Base-by-base conservation (phyloP, 2,113 vertebrate species). In the Lepus timidus region DNA sequence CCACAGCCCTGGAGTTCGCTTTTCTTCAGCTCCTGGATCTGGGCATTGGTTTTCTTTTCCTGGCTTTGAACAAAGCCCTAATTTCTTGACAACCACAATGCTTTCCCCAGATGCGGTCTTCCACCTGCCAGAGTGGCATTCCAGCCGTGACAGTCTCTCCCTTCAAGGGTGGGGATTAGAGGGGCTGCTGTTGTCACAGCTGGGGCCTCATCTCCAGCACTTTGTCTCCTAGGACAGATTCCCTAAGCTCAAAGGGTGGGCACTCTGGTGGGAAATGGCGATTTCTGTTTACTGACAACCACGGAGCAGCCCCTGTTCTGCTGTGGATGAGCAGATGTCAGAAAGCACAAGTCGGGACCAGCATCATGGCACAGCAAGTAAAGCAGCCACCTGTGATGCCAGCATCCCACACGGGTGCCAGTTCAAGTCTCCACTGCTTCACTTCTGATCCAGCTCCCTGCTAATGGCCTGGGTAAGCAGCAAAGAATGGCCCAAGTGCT, bases 61-160 rank as follows among this genome's bases (percentile, higher is more conserved):
- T 70, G 33, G 65, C 55, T 86, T 94, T 81, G 90, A 96, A 93
- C 92, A 96, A 95, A 94, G 65, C 52, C 79, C 90, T 92, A 79
- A 94, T 95, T 97, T 92, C 58, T 64, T 79, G 22, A 90, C 75
- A 91, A 14, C 49, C 75, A 49, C 67, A 90, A 89, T n/a, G 27
- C 58, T 65, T 29, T 74, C 74, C 68, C 75, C 17, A 33, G 36
- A 58, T 20, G 58, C 55, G 61, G 65, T 49, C 91, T 71, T 78
- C 78, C 31, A 23, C 33, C 10, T 20, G 74, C 51, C 27, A 25
- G 61, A 27, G 70, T 20, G 67, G 62, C 14, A 20, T 61, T 20
- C 8, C 0, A 4, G 25, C 58, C 3, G 0, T 7, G n/a, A 1
- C 2, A 25, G 65, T 23, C 49, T 29, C 52, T 36, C 5, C 31